Evolutionary conservation across 2,888 invertebrate species (phyloP).

Genomic region (Urechis unicinctus): DNA sequence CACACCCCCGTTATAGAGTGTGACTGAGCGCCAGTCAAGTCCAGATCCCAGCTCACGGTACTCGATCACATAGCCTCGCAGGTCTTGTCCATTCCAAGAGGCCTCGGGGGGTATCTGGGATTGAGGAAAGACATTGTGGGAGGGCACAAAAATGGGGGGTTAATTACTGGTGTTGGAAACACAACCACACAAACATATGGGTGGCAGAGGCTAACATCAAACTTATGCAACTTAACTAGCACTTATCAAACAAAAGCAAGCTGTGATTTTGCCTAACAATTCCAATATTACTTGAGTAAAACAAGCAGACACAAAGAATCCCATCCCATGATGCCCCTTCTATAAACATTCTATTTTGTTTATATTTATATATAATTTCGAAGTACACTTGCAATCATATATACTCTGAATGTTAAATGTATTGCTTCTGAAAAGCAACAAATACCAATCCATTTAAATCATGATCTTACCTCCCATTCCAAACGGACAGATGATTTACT

Average conservation of each 20-base stretch:
- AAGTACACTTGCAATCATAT: too few relatives aligned
- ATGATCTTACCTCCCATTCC: slow-evolving; percentile 64
- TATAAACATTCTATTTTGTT: too few relatives aligned
- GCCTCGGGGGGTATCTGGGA: slow-evolving; percentile 79
- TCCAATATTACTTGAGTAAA: background rate
- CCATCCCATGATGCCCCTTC: too few relatives aligned
- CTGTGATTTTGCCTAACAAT: background rate
- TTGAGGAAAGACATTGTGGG: background rate
- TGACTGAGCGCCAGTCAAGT: slow-evolving; percentile 11
- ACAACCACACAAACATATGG: background rate
- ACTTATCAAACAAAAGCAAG: background rate
- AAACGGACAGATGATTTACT: slow-evolving; percentile 91
- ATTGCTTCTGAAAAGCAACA: too few relatives aligned
- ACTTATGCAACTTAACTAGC: background rate
- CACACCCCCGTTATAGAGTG: slow-evolving; percentile 16
- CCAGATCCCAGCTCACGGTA: slow-evolving; percentile 25
- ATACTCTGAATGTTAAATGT: too few relatives aligned
- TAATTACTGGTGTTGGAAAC: background rate
- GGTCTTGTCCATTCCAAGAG: slow-evolving; percentile 83
- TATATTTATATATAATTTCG: too few relatives aligned
- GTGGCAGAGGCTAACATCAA: background rate
- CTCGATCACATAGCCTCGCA: slow-evolving; percentile 35
- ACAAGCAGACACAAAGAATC: background rate
- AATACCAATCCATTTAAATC: too few relatives aligned
- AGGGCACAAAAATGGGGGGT: background rate